Percentiles rank a stretch among this genome's conserved stretches.
phyloP scores from a whole-genome alignment of 2,113 vertebrate genomes.

The Labeo rohita region DNA sequence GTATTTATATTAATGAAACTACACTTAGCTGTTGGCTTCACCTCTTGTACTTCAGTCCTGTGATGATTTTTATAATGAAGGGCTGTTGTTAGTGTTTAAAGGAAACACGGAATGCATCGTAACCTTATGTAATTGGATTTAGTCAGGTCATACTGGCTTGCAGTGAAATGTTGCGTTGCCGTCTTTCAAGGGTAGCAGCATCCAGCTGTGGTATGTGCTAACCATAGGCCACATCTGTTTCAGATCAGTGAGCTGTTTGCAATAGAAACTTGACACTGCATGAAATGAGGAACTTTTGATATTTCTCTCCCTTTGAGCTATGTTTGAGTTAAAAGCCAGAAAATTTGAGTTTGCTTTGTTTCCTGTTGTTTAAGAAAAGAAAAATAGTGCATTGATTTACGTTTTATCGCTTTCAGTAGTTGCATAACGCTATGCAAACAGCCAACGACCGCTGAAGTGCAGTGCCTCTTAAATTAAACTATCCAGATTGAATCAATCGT shows the following conservation, averaged over 20 bases:
- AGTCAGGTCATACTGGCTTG: constrained; percentile 19
- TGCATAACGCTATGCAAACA: not conserved
- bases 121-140: constrained; percentile 20
- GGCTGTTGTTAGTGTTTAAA: not conserved
- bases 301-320: constrained; percentile 22
- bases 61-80: not conserved
- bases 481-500: not conserved
- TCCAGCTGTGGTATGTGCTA: constrained; percentile 33
- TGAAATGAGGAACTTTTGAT: constrained; percentile 27
- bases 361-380: constrained; percentile 3
- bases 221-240: constrained; percentile 55
- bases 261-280: constrained; percentile 23
- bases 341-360: not conserved
- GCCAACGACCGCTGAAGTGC: not conserved
- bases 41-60: not conserved
- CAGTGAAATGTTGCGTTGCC: not conserved
- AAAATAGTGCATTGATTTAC: not conserved
- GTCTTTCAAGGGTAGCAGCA: constrained; percentile 21
- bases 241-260: constrained; percentile 41
- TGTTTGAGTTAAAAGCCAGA: constrained; percentile 17
- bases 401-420: constrained; percentile 18
- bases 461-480: not conserved
- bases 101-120: not conserved
- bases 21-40: not conserved
- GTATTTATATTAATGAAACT: not conserved